phyloP scores from a whole-genome alignment of 2,113 vertebrate genomes.

The Oryzias melastigma region DNA sequence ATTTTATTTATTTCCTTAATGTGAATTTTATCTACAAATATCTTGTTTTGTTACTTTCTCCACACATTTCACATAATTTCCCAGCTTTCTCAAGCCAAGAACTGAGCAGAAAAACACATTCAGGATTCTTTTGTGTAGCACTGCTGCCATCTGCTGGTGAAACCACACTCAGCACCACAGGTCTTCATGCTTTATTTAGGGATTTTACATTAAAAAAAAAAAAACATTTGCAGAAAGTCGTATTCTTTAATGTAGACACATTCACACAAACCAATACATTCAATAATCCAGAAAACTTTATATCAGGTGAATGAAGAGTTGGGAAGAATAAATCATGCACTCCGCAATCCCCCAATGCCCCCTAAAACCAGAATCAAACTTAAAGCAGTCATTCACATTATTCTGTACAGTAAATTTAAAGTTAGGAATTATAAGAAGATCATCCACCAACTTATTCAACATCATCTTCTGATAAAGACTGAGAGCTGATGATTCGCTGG shows the following conservation, averaged over 20 bases:
- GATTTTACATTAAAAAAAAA: conserved; percentile 46
- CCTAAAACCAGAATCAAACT: not conserved
- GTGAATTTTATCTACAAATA: not conserved
- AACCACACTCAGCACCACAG: not conserved
- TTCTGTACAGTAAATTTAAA: conserved; percentile 14
- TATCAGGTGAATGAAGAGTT: not conserved
- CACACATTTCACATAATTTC: not conserved
- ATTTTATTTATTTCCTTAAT: not conserved
- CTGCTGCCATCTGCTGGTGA: conserved; percentile 73
- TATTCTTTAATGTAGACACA: conserved; percentile 2
- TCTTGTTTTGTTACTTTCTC: not conserved
- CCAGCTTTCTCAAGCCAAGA: not conserved
- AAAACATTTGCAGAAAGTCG: not conserved
- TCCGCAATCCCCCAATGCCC: not conserved
- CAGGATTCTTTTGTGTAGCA: conserved; percentile 34
- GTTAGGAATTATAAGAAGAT: conserved; percentile 4
- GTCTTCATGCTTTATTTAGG: conserved; percentile 42
- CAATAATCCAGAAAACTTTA: conserved; percentile 13
- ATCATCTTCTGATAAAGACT: conserved; percentile 89
- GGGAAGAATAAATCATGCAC: conserved; percentile 4
- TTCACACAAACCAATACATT: not conserved
- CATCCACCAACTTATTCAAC: conserved; percentile 74
- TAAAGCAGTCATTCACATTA: conserved; percentile 2
- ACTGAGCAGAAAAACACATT: not conserved
- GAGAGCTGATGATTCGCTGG: conserved; percentile 86